phyloP scores from a whole-genome alignment of 1,140 invertebrate genomes.

The Aphis craccivora region DNA sequence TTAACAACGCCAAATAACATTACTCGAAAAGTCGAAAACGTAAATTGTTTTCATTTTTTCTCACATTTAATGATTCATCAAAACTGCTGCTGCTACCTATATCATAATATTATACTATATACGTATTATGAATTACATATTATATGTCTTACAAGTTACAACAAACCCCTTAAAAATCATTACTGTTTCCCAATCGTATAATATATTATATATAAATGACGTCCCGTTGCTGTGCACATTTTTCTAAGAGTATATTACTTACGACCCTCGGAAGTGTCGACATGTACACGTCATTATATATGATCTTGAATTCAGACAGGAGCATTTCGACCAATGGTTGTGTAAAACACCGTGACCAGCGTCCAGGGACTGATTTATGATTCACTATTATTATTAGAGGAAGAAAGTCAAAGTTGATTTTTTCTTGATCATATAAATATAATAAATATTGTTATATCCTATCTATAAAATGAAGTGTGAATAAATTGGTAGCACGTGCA shows the following conservation, averaged over 20 bases:
- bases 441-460: too few species aligned
- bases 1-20: too few species aligned
- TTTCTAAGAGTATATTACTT: background rate
- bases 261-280: background rate
- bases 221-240: background rate
- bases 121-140: background rate
- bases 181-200: background rate
- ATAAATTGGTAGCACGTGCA: too few species aligned
- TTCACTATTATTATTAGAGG: background rate
- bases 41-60: background rate
- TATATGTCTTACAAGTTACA: background rate
- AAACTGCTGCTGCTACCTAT: background rate
- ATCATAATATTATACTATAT: background rate
- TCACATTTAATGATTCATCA: background rate
- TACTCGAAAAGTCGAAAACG: background rate
- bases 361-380: background rate
- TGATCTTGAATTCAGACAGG: background rate
- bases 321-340: background rate
- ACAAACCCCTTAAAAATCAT: background rate
- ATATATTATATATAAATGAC: conserved; percentile 10
- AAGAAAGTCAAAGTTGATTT: background rate
- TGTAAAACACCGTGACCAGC: background rate
- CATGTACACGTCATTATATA: background rate
- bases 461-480: too few species aligned
- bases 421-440: too few species aligned